phyloP scores from a whole-genome alignment of 2,113 vertebrate species.

The Mustela lutreola region DNA sequence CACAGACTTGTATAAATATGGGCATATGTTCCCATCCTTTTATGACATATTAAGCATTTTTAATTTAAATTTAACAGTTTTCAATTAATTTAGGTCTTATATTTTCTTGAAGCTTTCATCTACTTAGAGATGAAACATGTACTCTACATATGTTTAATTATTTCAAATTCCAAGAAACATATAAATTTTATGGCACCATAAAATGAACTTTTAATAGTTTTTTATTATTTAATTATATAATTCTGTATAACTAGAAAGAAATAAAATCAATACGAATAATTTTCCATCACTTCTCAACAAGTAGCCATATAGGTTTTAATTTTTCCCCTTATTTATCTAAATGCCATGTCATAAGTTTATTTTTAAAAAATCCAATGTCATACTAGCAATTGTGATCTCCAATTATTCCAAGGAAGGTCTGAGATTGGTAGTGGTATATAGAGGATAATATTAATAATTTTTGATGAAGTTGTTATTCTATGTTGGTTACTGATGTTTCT shows the following conservation, averaged over 20 bases:
- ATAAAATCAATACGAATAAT: slow-evolving; percentile 20
- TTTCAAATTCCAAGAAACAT: slow-evolving; percentile 52
- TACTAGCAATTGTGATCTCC: not conserved
- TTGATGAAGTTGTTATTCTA: not conserved
- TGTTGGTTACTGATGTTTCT: not conserved
- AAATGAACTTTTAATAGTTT: not conserved
- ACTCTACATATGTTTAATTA: slow-evolving; percentile 26
- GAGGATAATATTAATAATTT: not conserved
- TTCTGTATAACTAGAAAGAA: not conserved
- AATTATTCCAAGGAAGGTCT: not conserved
- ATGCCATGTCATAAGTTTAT: not conserved
- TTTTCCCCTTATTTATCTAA: not conserved
- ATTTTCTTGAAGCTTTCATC: slow-evolving; percentile 54
- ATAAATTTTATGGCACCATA: not conserved
- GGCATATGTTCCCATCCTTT: not conserved
- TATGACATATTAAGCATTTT: slow-evolving; percentile 38
- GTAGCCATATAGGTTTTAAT: not conserved
- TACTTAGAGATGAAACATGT: slow-evolving; percentile 32
- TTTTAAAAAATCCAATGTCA: not conserved
- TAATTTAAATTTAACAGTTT: slow-evolving; percentile 57
- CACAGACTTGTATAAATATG: not conserved
- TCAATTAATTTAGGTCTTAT: slow-evolving; percentile 43
- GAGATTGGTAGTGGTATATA: not conserved
- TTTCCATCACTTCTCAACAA: not conserved
- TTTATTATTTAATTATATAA: slow-evolving; percentile 27